Conservation (phyloP, 2,797 vertebrate species). For the Ctenosaura bakeri region DNA sequence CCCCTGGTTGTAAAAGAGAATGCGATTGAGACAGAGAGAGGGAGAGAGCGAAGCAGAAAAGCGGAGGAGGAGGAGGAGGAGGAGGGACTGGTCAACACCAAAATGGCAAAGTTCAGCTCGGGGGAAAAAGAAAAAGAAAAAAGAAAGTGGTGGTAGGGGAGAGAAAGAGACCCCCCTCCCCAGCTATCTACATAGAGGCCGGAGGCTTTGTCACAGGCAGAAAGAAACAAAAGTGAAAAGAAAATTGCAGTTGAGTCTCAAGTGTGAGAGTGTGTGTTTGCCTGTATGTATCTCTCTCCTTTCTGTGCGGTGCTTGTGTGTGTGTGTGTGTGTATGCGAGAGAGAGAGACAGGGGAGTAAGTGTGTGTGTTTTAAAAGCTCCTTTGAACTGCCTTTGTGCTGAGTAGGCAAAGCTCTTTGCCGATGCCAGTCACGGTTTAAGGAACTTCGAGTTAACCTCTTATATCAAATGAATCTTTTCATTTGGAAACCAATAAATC, state of each 20-base stretch:
- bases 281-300: constrained; percentile 80
- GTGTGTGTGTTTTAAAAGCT: constrained; percentile 80
- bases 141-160: not conserved
- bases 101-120: constrained; percentile 84
- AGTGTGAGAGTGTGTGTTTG: constrained; percentile 80
- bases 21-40: constrained; percentile 17
- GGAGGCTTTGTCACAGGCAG: constrained; percentile 81
- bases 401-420: constrained; percentile 77
- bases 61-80: not conserved
- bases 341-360: constrained; percentile 61
- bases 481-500: constrained; percentile 85
- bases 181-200: constrained; percentile 81
- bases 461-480: constrained; percentile 86
- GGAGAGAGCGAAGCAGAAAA: constrained; percentile 62
- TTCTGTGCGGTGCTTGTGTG: constrained; percentile 67
- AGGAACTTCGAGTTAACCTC: constrained; percentile 84
- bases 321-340: constrained; percentile 69
- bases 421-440: constrained; percentile 79
- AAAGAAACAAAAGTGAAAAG: constrained; percentile 84
- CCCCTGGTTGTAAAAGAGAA: constrained; percentile 62
- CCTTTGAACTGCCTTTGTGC: constrained; percentile 84
- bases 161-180: constrained; percentile 21
- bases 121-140: not conserved
- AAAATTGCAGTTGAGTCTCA: constrained; percentile 82
- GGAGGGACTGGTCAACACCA: constrained; percentile 80